Percentiles rank a stretch among this genome's conserved stretches.
Conservation (phyloP, 2,888 invertebrate genomes). For the Phaonia tiefii region DNA sequence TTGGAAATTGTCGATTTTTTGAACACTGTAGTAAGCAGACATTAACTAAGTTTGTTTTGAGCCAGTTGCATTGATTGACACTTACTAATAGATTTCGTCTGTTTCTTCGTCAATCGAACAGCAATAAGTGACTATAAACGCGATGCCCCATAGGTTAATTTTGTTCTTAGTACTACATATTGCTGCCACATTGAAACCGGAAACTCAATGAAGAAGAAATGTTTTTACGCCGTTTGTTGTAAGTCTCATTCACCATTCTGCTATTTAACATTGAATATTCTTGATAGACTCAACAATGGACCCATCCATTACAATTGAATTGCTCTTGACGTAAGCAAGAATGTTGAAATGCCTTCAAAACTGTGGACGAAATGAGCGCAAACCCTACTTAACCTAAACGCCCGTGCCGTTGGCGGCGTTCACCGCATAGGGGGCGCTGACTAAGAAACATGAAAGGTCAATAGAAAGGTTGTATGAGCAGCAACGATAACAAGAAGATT, state of each 20-base stretch:
- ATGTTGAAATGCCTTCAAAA: slow-evolving; percentile 15
- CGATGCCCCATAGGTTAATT: too few species aligned
- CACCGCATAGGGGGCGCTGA: slow-evolving; percentile 28
- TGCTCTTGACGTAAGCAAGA: slow-evolving; percentile 29
- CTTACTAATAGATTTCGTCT: too few species aligned
- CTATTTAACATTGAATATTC: slow-evolving; percentile 33
- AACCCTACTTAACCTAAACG: slow-evolving; percentile 55
- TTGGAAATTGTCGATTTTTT: too few species aligned
- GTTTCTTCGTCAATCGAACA: too few species aligned
- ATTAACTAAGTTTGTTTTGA: too few species aligned
- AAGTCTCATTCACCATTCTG: too few species aligned
- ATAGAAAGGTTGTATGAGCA: slow-evolving; percentile 34
- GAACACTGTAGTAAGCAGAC: too few species aligned
- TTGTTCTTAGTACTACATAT: not conserved
- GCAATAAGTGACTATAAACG: too few species aligned
- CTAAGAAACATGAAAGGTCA: slow-evolving; percentile 51
- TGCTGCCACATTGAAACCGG: not conserved
- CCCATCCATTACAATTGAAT: slow-evolving; percentile 6
- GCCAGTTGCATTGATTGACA: too few species aligned
- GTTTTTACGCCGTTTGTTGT: slow-evolving; percentile 33
- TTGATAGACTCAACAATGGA: not conserved
- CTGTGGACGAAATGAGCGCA: slow-evolving; percentile 36
- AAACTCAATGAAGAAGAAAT: not conserved
- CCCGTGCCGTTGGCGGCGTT: slow-evolving; percentile 5
- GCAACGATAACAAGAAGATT: not conserved